Conservation (phyloP, 35 echinoderm and acorn worm genomes). For the Chiridota heheva region DNA sequence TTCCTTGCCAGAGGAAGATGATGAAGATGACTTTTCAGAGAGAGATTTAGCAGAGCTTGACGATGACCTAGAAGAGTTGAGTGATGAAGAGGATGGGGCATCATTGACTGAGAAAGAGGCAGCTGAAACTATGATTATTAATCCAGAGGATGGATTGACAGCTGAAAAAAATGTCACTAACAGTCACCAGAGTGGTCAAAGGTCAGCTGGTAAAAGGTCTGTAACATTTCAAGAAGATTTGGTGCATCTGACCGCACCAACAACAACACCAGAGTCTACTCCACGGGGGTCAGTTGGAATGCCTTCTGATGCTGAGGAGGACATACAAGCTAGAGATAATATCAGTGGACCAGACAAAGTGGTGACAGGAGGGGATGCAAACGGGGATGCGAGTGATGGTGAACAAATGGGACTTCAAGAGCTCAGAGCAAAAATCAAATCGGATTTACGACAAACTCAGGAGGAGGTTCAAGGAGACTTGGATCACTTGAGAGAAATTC, state of each 20-base stretch:
- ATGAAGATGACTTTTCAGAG: slow-evolving; percentile 43
- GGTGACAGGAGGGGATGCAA: neutral
- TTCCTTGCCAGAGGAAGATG: slow-evolving; percentile 21
- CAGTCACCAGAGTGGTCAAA: neutral
- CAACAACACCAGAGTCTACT: slow-evolving; percentile 55
- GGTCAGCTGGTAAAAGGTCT: slow-evolving; percentile 32
- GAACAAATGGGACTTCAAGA: slow-evolving; percentile 28
- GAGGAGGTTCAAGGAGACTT: slow-evolving; percentile 45
- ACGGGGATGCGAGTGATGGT: neutral
- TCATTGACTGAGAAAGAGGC: neutral
- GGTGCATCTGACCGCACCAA: slow-evolving; percentile 35
- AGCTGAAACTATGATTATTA: slow-evolving; percentile 61
- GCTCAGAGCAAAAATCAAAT: slow-evolving; percentile 65
- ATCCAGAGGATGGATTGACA: slow-evolving; percentile 63
- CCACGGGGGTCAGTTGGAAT: slow-evolving; percentile 41
- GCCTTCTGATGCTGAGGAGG: slow-evolving; percentile 13
- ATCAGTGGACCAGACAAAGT: neutral
- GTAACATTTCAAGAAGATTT: slow-evolving; percentile 73
- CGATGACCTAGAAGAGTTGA: neutral
- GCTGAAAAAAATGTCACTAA: neutral
- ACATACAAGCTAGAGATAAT: neutral
- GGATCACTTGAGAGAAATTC: slow-evolving; percentile 1
- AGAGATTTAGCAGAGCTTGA: slow-evolving; percentile 12
- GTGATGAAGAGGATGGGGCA: neutral
- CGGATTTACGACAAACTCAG: slow-evolving; percentile 61